Evolutionary conservation across 2,888 invertebrate genomes (phyloP), one percentile per base, ranked within the genome.

Genomic region (Drosophila subquinaria): DNA sequence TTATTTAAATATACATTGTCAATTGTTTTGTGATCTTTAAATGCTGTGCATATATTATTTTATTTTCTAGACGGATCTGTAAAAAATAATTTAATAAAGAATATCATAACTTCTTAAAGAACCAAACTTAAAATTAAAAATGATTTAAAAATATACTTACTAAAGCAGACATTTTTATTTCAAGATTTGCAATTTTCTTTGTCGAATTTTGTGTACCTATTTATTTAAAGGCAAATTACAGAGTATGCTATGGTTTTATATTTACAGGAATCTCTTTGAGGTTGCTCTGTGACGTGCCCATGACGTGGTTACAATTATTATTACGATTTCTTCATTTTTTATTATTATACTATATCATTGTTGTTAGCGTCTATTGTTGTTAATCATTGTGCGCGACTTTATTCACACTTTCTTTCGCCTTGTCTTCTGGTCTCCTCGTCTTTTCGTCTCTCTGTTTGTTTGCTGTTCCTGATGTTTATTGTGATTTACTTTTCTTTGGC

Each of bases 281-380:
- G 35, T 42, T 60, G 56, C 51, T 53, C 36, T 40, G 67, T 86
- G 83, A 88, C 81, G 76, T 89, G 89, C 79, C 61, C 77, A 77
- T 87, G 89, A 90, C 89, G 90, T 79, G 79, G 81, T 68, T 74
- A 90, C 89, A 86, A 88, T 90, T 88, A 79, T 82, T 85, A 85
- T 77, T 85, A 77, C 81, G 72, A 75, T 73, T 82, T 79, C 85
- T 72, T 71, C 72, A 77, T 64, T 66, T 71, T 62, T 62, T 67
- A 68, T 72, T 73, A 65, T 73, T 73, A 52, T 73, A 50, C 15
- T 64, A 50, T 68, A 73, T 78, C 78, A 78, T 89, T 89, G 88
- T 82, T 77, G 72, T 70, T 59, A 62, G 74, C 63, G 59, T 64
- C 75, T 60, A 83, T 83, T 84, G 88, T 81, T 81, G 74, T 69